phyloP scores from a whole-genome alignment of 2,797 vertebrate species.

The Agapornis canus region DNA sequence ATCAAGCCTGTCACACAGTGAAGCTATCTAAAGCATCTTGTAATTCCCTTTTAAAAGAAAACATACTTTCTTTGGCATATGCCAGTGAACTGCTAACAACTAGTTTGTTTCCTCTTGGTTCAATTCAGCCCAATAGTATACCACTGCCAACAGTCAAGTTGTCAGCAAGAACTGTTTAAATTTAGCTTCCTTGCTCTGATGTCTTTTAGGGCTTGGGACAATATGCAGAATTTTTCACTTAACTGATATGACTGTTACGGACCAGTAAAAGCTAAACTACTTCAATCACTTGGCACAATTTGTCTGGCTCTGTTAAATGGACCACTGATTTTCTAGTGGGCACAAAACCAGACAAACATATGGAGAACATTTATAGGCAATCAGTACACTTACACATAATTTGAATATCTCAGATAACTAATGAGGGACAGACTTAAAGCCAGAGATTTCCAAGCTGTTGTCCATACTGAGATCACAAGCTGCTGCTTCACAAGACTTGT shows the following conservation, averaged over 20 bases:
- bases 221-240: not conserved
- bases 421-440: conserved; percentile 29
- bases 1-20: not conserved
- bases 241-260: not conserved
- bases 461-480: not conserved
- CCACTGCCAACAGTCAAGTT: not conserved
- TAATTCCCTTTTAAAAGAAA: not conserved
- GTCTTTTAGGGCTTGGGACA: not conserved
- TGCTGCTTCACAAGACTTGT: not conserved
- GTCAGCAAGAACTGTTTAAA: not conserved
- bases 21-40: not conserved
- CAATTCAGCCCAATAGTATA: not conserved
- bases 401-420: conserved; percentile 37
- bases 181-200: not conserved
- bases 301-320: not conserved
- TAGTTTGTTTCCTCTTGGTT: not conserved
- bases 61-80: not conserved
- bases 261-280: conserved; percentile 3
- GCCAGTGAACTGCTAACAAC: not conserved
- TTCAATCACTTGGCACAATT: conserved; percentile 1
- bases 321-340: conserved; percentile 10
- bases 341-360: conserved; percentile 53
- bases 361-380: conserved; percentile 31
- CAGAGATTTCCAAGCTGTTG: conserved; percentile 33
- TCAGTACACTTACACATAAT: conserved; percentile 6